Conservation (phyloP, 2,113 vertebrate genomes). For the Gracilinanus agilis region DNA sequence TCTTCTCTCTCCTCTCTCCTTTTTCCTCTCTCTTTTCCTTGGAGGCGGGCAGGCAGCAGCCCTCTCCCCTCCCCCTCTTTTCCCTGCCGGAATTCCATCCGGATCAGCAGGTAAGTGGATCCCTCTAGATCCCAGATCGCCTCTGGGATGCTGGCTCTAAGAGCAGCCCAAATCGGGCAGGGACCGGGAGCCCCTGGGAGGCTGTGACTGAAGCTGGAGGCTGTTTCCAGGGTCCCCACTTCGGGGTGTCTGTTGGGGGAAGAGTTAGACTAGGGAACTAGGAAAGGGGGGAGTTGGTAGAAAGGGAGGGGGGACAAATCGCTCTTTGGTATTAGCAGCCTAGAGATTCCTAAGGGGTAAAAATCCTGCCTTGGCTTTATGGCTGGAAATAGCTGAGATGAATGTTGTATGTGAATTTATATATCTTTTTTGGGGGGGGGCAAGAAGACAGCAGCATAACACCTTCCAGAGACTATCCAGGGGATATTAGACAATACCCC, state of each 20-base stretch:
- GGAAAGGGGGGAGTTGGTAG: neutral
- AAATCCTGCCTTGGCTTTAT: neutral
- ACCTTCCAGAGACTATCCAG: neutral
- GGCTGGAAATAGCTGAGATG: neutral
- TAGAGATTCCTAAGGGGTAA: neutral
- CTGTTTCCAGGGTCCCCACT: neutral
- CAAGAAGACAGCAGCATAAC: conserved; percentile 39
- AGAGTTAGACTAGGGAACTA: neutral
- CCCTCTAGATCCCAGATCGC: conserved; percentile 35
- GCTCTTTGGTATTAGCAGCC: neutral
- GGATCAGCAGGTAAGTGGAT: conserved; percentile 72
- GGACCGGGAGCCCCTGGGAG: neutral
- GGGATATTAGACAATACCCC: neutral
- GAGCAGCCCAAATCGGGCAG: neutral
- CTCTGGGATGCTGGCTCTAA: neutral
- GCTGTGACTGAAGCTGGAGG: neutral
- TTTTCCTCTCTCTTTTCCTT: neutral
- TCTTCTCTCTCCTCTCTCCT: no score
- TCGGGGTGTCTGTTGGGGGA: neutral
- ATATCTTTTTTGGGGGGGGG: conserved; percentile 8
- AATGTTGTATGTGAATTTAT: neutral
- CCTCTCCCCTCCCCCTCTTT: neutral
- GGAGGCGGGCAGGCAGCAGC: neutral
- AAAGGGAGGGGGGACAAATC: neutral
- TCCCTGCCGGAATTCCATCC: conserved; percentile 44